These are phyloP conservation scores for Pygmarrhopalites habei DNA, from an alignment of 1,140 invertebrate genomes.

Conservation along the genomic window DNA sequence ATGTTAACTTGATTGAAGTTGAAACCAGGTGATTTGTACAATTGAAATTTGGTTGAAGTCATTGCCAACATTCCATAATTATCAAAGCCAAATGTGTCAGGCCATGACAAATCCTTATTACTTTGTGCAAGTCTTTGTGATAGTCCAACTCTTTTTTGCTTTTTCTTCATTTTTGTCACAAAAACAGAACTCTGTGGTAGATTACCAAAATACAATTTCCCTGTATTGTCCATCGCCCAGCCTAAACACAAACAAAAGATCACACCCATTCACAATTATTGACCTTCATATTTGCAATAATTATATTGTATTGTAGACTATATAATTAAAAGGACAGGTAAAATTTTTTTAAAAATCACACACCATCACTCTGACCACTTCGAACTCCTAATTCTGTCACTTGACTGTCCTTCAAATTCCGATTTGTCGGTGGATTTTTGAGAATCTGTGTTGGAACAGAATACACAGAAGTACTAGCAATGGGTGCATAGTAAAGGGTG, in stretches of 20 bases:
- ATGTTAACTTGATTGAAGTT: conserved; percentile 52
- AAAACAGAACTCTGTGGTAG: conserved; percentile 57
- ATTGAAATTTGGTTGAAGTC: conserved; percentile 58
- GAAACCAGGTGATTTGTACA: conserved; percentile 52
- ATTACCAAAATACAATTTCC: conserved; percentile 58
- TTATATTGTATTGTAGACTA: too few species aligned
- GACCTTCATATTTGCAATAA: too few species aligned
- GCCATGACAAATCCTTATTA: conserved; percentile 59
- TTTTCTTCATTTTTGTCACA: conserved; percentile 37
- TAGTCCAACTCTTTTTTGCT: background rate
- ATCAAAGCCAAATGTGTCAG: conserved; percentile 62
- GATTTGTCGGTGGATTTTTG: conserved; percentile 45
- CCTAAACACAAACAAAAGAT: too few species aligned
- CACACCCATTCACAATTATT: too few species aligned
- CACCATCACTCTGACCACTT: conserved; percentile 53
- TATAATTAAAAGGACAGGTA: too few species aligned
- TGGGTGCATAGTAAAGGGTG: conserved; percentile 65
- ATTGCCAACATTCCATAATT: conserved; percentile 56
- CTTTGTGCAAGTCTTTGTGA: conserved; percentile 52
- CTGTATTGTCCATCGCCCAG: conserved; percentile 59
- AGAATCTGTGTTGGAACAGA: conserved; percentile 46
- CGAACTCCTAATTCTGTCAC: background rate
- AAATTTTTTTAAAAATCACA: too few species aligned
- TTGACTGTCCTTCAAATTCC: conserved; percentile 43
- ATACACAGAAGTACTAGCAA: conserved; percentile 72